These are phyloP conservation scores for Turritopsis dohrnii DNA, from an alignment of 30 jellyfish, hydroid and myxozoan species.

Conservation along the genomic window DNA sequence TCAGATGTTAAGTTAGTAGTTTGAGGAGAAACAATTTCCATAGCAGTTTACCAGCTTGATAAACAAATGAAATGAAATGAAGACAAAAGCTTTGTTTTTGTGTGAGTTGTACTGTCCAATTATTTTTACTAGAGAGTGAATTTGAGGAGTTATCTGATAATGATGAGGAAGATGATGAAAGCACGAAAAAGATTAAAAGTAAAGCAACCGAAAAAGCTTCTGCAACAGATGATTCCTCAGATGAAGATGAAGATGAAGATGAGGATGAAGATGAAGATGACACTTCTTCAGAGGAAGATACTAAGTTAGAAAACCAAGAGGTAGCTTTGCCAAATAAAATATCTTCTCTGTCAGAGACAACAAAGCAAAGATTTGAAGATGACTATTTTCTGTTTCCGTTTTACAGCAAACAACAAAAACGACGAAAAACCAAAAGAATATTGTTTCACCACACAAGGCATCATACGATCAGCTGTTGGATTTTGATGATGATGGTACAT, in stretches of 20 bases:
- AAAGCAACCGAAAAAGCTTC: conserved; percentile 46
- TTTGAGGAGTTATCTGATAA: conserved; percentile 32
- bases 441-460: conserved; percentile 43
- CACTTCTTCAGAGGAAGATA: conserved; percentile 22
- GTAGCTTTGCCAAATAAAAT: conserved; percentile 16
- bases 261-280: conserved; percentile 35
- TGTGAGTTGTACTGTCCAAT: neutral
- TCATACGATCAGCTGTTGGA: conserved; percentile 78
- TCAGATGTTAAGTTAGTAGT: too few species aligned
- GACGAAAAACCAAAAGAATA: too few species aligned
- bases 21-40: too few species aligned
- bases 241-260: conserved; percentile 49
- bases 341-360: too few species aligned
- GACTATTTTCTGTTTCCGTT: too few species aligned
- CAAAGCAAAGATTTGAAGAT: too few species aligned
- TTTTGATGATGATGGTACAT: conserved; percentile 69
- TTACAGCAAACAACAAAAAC: neutral
- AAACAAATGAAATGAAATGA: neutral
- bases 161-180: conserved; percentile 22
- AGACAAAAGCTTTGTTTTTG: neutral
- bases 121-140: conserved; percentile 18
- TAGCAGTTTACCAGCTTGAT: neutral
- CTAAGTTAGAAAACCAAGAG: neutral
- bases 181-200: conserved; percentile 10
- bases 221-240: conserved; percentile 32